A percentile compares a stretch with the other conserved stretches of the same genome.
phyloP scores from a whole-genome alignment of 2,113 vertebrate species.

The Hipposideros armiger region DNA sequence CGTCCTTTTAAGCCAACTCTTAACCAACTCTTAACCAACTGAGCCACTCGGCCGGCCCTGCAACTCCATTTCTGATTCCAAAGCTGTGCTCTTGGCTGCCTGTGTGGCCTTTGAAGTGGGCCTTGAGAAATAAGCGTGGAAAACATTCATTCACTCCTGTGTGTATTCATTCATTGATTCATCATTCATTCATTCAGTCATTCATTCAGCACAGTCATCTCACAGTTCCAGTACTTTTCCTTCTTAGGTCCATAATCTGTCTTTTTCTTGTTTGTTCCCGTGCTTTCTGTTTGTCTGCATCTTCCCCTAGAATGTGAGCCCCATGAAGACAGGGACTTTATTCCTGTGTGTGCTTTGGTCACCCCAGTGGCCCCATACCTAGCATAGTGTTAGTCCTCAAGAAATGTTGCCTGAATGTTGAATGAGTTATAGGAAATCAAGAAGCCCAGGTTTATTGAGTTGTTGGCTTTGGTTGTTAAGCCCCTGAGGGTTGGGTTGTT shows the following conservation, averaged over 20 bases:
- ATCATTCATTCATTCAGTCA: rapidly evolving
- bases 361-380: neutral
- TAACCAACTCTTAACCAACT: too few species aligned
- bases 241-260: neutral
- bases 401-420: neutral
- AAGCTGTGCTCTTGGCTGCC: too few species aligned
- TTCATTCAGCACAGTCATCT: neutral
- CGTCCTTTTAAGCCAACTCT: too few species aligned
- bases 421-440: neutral
- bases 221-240: neutral
- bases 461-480: neutral
- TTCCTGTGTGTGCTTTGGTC: too few species aligned
- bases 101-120: neutral
- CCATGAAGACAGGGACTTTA: too few species aligned
- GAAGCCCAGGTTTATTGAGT: neutral
- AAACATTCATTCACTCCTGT: rapidly evolving
- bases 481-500: neutral
- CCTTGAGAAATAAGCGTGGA: neutral
- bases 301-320: rapidly evolving
- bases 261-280: neutral
- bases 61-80: neutral
- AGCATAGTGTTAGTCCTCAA: neutral
- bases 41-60: too few species aligned
- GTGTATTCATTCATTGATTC: rapidly evolving
- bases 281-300: neutral